Conservation (phyloP, 2,888 invertebrate species). For the Orthonevra nobilis region DNA sequence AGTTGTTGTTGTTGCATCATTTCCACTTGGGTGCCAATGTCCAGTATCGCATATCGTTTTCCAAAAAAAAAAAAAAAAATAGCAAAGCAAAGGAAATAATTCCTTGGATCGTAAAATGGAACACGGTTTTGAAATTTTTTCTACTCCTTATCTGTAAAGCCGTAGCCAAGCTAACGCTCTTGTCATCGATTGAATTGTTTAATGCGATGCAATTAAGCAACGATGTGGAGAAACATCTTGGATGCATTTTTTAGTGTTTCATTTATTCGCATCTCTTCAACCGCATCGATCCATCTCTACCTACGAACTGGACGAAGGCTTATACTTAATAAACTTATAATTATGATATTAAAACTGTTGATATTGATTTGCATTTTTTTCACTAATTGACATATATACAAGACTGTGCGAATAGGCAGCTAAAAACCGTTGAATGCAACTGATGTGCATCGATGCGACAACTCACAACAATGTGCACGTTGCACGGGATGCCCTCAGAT, state of each 20-base stretch:
- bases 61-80: conserved; percentile 12
- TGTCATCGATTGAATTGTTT: conserved; percentile 62
- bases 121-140: conserved; percentile 37
- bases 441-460: conserved; percentile 69
- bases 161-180: conserved; percentile 27
- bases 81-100: conserved; percentile 11
- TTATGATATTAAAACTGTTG: conserved; percentile 61
- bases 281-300: background rate
- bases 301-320: background rate
- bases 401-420: conserved; percentile 11
- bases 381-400: conserved; percentile 61
- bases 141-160: conserved; percentile 22
- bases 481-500: conserved; percentile 52
- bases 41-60: conserved; percentile 62
- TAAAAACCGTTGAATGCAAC: conserved; percentile 66
- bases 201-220: conserved; percentile 55
- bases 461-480: conserved; percentile 46
- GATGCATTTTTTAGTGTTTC: no score
- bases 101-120: conserved; percentile 50
- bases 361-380: conserved; percentile 65
- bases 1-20: conserved; percentile 64
- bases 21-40: conserved; percentile 69
- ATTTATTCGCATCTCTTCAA: background rate
- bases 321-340: conserved; percentile 33
- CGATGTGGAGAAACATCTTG: conserved; percentile 25